Base-by-base conservation (phyloP, 2,888 invertebrate genomes). In the Cerastoderma edule region DNA sequence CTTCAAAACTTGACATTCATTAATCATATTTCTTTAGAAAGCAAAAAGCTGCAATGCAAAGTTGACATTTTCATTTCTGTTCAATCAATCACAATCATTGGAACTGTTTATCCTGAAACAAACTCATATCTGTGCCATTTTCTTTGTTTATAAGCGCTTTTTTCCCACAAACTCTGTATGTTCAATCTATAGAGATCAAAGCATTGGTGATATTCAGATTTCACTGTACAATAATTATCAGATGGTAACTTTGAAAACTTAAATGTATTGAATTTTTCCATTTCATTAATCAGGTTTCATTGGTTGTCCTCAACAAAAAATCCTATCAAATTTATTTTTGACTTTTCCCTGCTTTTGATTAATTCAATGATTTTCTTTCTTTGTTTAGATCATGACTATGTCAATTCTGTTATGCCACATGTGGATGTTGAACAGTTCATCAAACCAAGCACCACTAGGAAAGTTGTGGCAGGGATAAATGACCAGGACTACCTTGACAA, bases 361-460 rank as follows among this genome's bases (percentile, higher is more conserved):
- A 8, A 39, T 16, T 10, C 8, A 28, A 57, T 10, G 8, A 57
- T 28, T n/a, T 27, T n/a, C 24, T 48, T 24, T 50, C 35, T 30
- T 5, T 27, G 67, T 71, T 50, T 63, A 79, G 78, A 79, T 54
- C 39, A 66, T 22, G 63, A 28, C 32, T 79, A 67, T 54, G 57
- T 67, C 5, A 75, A 69, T 50, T 64, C 60, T 35, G 75, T 70
- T 8, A 46, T 72, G 30, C 75, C 75, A 32, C 54, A 72, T 56
- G 72, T 69, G 30, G 69, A 65, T 39, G 66, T 54, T 8, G 53
- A 54, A 8, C 19, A 28, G 28, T 28, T 27, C 13, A 33, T 19
- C 1, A 56, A 35, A 24, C 46, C 65, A 39, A 79, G 78, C 72
- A 72, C 72, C 1, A 79, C 78, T 28, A 53, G 78, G 27, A 64